phyloP scores from a whole-genome alignment of 2,888 invertebrate genomes.

The Lepidochrysops patricia region DNA sequence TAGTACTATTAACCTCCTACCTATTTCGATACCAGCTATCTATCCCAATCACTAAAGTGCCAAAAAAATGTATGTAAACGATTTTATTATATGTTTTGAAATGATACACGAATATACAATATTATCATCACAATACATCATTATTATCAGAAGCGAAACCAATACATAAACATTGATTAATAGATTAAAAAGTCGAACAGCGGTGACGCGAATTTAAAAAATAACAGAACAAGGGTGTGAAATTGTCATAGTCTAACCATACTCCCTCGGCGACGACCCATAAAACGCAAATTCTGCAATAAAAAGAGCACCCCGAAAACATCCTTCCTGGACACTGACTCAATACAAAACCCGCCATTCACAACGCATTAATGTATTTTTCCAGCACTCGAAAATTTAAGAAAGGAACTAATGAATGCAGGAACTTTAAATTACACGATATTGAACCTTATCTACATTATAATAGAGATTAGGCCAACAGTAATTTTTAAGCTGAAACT shows the following conservation, averaged over 20 bases:
- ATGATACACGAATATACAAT: no score
- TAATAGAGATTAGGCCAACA: conserved; percentile 32
- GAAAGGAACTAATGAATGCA: conserved; percentile 63
- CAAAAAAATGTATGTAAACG: no score
- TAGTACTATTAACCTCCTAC: no score
- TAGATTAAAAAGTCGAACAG: conserved; percentile 21
- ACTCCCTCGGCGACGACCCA: conserved; percentile 58
- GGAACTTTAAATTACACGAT: conserved; percentile 28
- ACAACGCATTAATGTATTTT: conserved; percentile 70
- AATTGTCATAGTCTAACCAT: conserved; percentile 58
- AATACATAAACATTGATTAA: not conserved
- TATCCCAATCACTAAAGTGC: no score
- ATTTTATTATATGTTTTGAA: no score
- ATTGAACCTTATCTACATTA: conserved; percentile 36
- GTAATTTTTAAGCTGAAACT: conserved; percentile 29
- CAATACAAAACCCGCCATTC: conserved; percentile 68
- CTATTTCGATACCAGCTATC: no score
- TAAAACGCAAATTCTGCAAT: conserved; percentile 74
- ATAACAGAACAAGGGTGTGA: conserved; percentile 45
- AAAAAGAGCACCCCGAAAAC: conserved; percentile 68
- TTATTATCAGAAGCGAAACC: not conserved
- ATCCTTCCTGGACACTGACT: conserved; percentile 72
- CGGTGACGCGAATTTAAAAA: conserved; percentile 29
- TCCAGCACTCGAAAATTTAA: conserved; percentile 67
- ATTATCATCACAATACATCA: no score